These are phyloP conservation scores for Aporrectodea caliginosa DNA, from an alignment of 1,140 invertebrate genomes.

Conservation along the genomic window DNA sequence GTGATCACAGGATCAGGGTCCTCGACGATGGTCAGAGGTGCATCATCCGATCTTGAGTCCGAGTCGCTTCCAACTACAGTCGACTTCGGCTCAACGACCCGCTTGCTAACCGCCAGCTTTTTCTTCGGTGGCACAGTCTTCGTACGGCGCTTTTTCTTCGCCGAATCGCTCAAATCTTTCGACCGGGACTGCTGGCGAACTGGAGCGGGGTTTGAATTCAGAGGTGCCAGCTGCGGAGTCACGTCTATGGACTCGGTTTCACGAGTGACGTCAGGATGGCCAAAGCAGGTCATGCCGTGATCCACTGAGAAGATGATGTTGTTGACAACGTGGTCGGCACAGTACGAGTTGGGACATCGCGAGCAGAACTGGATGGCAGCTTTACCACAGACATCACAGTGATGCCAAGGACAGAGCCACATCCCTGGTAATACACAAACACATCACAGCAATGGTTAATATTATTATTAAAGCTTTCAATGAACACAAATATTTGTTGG, in stretches of 20 bases:
- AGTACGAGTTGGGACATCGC: slow-evolving; percentile 63
- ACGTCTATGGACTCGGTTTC: background rate
- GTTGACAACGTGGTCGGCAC: slow-evolving; percentile 46
- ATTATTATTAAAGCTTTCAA: no score
- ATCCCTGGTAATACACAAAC: slow-evolving; percentile 48
- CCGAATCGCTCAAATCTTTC: background rate
- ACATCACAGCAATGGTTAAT: background rate
- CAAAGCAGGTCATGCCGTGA: background rate
- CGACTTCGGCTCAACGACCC: background rate
- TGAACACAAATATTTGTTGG: no score
- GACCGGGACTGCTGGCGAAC: background rate
- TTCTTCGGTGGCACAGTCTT: background rate
- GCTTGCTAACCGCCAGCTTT: background rate
- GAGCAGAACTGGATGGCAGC: slow-evolving; percentile 56
- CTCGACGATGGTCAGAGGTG: background rate
- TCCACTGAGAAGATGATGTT: background rate
- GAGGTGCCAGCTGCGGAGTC: background rate
- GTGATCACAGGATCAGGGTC: background rate
- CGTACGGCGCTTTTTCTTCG: background rate
- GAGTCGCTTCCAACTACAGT: background rate
- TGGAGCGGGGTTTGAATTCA: background rate
- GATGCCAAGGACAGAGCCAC: slow-evolving; percentile 63
- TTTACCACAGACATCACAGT: slow-evolving; percentile 61
- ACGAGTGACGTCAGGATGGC: background rate
- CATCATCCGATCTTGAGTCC: background rate